Percentiles rank a stretch among this genome's conserved stretches.
Conservation (phyloP, 2,113 vertebrate species). For the Gymnorhina tibicen region DNA sequence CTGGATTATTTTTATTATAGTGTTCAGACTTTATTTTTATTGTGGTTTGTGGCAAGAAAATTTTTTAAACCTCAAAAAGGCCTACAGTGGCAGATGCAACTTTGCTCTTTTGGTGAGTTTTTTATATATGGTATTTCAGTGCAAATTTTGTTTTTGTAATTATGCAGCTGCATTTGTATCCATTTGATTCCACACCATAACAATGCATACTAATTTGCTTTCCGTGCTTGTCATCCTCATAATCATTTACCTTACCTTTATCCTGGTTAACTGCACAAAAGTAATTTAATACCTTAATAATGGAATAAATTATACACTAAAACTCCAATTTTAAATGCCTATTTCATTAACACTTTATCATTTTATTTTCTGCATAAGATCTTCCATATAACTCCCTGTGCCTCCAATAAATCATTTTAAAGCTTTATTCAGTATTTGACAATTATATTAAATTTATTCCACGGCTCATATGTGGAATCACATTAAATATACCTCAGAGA, state of each 20-base stretch:
- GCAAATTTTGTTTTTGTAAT: neutral
- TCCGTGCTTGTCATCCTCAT: neutral
- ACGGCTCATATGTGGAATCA: neutral
- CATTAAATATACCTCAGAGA: neutral
- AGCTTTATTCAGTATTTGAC: slow-evolving; percentile 6
- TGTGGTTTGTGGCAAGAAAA: neutral
- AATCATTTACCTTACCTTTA: slow-evolving; percentile 39
- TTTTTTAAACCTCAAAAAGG: neutral
- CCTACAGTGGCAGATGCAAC: neutral
- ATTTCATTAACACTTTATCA: slow-evolving; percentile 56
- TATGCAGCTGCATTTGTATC: neutral
- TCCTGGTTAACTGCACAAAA: slow-evolving; percentile 39
- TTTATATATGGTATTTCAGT: neutral
- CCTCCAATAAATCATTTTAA: slow-evolving; percentile 19
- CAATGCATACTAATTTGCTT: slow-evolving; percentile 21
- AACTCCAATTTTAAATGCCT: slow-evolving; percentile 33
- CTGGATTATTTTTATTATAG: neutral
- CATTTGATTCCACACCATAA: neutral
- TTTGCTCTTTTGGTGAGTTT: neutral
- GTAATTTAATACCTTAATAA: slow-evolving; percentile 50
- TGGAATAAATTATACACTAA: slow-evolving; percentile 7
- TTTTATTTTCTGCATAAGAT: slow-evolving; percentile 49
- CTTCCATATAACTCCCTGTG: neutral
- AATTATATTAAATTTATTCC: slow-evolving; percentile 29
- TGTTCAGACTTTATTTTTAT: neutral